A percentile compares a stretch with the other conserved stretches of the same genome.
phyloP scores from a whole-genome alignment of 2,797 vertebrate species.

The Lophius americanus region DNA sequence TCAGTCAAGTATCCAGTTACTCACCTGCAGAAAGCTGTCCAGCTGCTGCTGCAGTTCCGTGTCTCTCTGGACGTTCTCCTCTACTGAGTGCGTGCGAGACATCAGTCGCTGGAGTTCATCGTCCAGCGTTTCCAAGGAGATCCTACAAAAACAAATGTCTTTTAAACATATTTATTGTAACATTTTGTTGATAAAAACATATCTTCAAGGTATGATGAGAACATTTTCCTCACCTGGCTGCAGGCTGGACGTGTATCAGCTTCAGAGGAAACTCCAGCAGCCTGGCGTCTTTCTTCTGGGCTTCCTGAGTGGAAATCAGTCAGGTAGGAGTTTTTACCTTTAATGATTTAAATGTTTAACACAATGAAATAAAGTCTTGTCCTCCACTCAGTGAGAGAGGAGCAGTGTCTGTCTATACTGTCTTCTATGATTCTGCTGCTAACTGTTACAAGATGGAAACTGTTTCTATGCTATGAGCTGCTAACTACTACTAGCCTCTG shows the following conservation, averaged over 20 bases:
- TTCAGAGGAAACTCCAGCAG: constrained; percentile 89
- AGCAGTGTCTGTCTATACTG: too few relatives aligned
- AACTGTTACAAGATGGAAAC: too few relatives aligned
- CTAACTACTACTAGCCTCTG: too few relatives aligned
- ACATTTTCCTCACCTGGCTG: constrained; percentile 82
- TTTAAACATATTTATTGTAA: too few relatives aligned
- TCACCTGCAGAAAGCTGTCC: constrained; percentile 88
- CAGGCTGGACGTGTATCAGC: constrained; percentile 84
- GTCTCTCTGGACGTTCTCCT: constrained; percentile 83
- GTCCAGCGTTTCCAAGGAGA: constrained; percentile 87
- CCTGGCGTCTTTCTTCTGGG: constrained; percentile 88
- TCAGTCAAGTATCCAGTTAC: too few relatives aligned
- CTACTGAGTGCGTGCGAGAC: constrained; percentile 80
- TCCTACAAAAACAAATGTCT: constrained; percentile 66
- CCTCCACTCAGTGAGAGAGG: too few relatives aligned
- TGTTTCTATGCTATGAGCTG: too few relatives aligned
- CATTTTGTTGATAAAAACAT: too few relatives aligned
- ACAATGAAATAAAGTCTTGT: too few relatives aligned
- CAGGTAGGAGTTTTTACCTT: too few relatives aligned
- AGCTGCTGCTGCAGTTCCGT: constrained; percentile 87
- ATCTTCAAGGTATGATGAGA: background rate
- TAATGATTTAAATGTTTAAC: background rate
- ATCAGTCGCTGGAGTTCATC: constrained; percentile 83
- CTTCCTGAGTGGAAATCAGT: constrained; percentile 81
- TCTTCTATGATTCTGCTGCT: too few relatives aligned